phyloP scores from a whole-genome alignment of 2,888 invertebrate genomes.

The Hydroisotoma schaefferi region DNA sequence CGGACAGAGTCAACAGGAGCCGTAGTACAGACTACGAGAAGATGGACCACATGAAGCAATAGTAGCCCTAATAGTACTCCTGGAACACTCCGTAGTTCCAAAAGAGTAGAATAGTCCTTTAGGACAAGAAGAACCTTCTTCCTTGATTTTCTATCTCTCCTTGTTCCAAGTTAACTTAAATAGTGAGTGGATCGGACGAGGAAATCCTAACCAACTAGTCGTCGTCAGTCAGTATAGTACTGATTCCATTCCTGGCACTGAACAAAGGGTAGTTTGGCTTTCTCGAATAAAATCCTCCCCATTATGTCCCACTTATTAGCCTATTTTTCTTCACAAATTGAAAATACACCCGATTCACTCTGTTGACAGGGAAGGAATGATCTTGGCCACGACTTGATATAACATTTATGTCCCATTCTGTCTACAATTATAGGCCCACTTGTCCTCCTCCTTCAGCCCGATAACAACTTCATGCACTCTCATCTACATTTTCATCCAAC shows the following conservation, averaged over 20 bases:
- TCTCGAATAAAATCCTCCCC: conserved; percentile 23
- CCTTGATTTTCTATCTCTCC: too few species aligned
- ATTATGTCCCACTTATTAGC: conserved; percentile 46
- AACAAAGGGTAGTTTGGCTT: too few species aligned
- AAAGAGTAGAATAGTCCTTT: too few species aligned
- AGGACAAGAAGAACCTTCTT: too few species aligned
- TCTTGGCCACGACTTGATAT: conserved; percentile 28
- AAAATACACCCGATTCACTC: conserved; percentile 36
- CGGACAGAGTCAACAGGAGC: conserved; percentile 15
- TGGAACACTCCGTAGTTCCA: too few species aligned
- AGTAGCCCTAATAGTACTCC: too few species aligned
- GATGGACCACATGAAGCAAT: background rate
- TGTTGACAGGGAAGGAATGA: conserved; percentile 18
- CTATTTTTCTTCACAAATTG: conserved; percentile 48
- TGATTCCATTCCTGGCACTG: too few species aligned
- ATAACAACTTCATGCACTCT: conserved; percentile 1
- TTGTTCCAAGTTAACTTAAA: too few species aligned
- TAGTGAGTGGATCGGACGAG: too few species aligned
- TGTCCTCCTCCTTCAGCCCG: conserved; percentile 11
- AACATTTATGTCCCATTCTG: conserved; percentile 24
- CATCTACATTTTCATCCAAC: background rate
- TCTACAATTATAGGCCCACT: conserved; percentile 37
- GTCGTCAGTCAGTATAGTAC: too few species aligned
- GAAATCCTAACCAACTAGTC: too few species aligned
- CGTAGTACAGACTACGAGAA: conserved; percentile 9